Evolutionary conservation across 2,797 vertebrate species (phyloP).

Genomic region (Parambassis ranga): DNA sequence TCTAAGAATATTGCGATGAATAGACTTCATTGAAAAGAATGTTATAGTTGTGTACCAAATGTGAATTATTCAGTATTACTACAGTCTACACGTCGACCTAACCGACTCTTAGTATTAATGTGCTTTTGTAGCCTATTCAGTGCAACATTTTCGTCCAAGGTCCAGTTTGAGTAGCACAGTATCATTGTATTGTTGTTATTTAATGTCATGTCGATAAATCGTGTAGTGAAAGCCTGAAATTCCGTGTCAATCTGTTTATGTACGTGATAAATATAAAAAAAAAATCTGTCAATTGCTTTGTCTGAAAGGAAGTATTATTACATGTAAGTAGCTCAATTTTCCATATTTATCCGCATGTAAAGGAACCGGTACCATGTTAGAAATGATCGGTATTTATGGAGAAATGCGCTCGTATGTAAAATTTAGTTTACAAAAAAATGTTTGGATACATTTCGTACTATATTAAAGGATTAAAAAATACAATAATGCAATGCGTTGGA

Average conservation of each 20-base stretch:
- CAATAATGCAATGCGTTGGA: conserved; percentile 88
- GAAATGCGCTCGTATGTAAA: conserved; percentile 99
- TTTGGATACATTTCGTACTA: conserved; percentile 99
- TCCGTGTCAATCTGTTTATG: conserved; percentile 99
- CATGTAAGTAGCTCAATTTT: conserved; percentile 98
- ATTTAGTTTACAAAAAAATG: conserved; percentile 99
- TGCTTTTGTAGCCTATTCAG: conserved; percentile 98
- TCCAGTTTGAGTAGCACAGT: conserved; percentile 99
- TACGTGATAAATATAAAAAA: conserved; percentile 96
- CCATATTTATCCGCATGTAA: conserved; percentile 99
- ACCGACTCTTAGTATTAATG: conserved; percentile 99
- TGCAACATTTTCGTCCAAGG: conserved; percentile 98
- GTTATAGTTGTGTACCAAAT: conserved; percentile 99
- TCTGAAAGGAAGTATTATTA: conserved; percentile 93
- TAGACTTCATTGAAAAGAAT: conserved; percentile 98
- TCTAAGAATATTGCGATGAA: conserved; percentile 90
- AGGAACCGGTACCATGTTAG: conserved; percentile 98
- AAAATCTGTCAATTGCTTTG: conserved; percentile 95
- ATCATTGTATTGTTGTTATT: conserved; percentile 99
- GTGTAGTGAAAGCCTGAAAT: conserved; percentile 99
- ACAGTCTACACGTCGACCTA: conserved; percentile 98
- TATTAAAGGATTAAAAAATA: conserved; percentile 98
- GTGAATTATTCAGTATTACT: conserved; percentile 99
- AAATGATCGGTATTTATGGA: conserved; percentile 99
- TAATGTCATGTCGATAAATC: conserved; percentile 99